Base-by-base conservation (phyloP, 2,113 vertebrate genomes). In the Chrysochloris asiatica region DNA sequence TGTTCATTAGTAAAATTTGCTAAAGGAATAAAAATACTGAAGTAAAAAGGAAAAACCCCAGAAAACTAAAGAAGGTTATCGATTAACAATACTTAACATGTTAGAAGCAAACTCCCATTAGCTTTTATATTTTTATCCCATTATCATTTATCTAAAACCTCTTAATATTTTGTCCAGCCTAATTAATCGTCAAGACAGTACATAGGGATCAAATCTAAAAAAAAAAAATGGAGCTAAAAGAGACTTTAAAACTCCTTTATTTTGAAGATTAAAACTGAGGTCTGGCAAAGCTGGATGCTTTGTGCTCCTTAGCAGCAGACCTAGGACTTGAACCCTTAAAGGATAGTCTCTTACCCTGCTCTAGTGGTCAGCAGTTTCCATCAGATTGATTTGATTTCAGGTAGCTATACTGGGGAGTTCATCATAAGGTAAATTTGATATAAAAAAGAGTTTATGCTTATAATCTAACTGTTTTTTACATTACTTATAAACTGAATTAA, bases 1-100 rank as follows among this genome's bases (percentile, higher is more conserved):
- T 96, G 97, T 90, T 94, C 89, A 92, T 96, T 96, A 96, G 73
- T 88, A 86, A 90, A 93, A 90, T 95, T 92, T 95, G 24, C 75
- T 87, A 92, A 92, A 95, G 80, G 82, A 87, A 89, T 97, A 48
- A 56, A 92, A 83, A 83, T 54, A 56, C 4, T 69, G 24, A 92
- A 56, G 4, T 3, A 63, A 28, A 36, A 36, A 33, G 4, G 16
- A 56, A 56, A 52, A 56, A 56, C 19, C 17, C 19, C 19, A 65
- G 61, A 65, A 65, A 65, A 65, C 33, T 65, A n/a, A 28, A 65
- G 59, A 61, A 61, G 13, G 30, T 65, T n/a, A 30, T 16, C 61
- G 17, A 56, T 56, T 21, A n/a, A n/a, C n/a, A 56, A 56, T 56
- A 22, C 54, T 56, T 21, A 56, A n/a, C n/a, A n/a, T n/a, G n/a